Percentiles rank a stretch among this genome's conserved stretches.
Evolutionary conservation across 2,888 invertebrate species (phyloP).

Genomic region (Lithophane socia): DNA sequence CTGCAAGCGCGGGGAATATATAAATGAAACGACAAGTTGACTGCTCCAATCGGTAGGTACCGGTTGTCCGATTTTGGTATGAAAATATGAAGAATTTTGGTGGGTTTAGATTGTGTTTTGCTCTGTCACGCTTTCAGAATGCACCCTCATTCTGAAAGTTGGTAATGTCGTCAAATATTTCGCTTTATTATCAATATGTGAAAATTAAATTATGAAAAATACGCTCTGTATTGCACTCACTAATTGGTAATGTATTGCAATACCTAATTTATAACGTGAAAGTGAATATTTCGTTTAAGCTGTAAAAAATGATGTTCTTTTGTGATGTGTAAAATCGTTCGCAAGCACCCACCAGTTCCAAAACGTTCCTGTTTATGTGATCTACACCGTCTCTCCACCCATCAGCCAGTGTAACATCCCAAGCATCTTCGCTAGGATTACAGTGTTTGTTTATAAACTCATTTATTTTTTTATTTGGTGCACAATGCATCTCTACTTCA

Average conservation of each 20-base stretch:
- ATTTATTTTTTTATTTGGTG: background rate
- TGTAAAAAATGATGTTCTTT: background rate
- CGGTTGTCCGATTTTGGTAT: background rate
- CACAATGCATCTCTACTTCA: background rate
- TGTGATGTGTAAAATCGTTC: background rate
- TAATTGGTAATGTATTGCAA: too few species aligned
- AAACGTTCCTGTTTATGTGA: background rate
- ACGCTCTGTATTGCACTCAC: too few species aligned
- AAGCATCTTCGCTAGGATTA: background rate
- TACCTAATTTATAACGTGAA: too few species aligned
- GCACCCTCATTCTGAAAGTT: too few species aligned
- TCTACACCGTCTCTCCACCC: background rate
- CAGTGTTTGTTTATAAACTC: background rate
- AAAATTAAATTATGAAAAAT: too few species aligned
- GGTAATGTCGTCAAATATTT: too few species aligned
- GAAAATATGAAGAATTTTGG: too few species aligned
- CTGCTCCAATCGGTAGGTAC: background rate
- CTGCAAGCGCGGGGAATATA: slow-evolving; percentile 67
- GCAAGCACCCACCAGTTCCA: background rate
- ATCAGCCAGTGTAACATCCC: background rate
- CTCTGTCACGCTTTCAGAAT: too few species aligned
- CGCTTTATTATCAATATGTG: too few species aligned
- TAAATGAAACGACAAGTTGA: background rate
- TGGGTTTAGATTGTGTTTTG: too few species aligned
- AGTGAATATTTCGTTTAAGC: too few species aligned